These are phyloP conservation scores for Alauda arvensis DNA, from an alignment of 2,797 vertebrate species.

Conservation along the genomic window DNA sequence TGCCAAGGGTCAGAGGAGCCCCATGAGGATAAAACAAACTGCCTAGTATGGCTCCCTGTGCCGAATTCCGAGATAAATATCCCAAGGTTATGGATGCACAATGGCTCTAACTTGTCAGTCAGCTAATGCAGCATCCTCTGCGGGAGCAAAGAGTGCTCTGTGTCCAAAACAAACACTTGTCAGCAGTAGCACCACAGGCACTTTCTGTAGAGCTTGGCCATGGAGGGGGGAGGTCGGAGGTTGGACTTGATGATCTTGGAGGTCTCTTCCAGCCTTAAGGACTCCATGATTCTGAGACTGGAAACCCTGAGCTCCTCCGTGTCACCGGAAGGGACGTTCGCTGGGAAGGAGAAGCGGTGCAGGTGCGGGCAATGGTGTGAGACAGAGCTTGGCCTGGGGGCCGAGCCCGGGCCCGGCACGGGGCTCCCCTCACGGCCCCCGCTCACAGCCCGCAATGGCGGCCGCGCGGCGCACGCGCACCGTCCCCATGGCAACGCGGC, in stretches of 20 bases:
- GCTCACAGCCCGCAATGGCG: neutral
- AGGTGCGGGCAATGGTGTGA: accelerated
- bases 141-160: neutral
- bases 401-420: neutral
- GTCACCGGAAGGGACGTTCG: neutral
- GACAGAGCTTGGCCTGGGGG: accelerated
- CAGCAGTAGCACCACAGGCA: neutral
- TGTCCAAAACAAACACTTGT: neutral
- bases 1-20: neutral
- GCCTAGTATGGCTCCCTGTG: neutral
- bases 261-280: neutral
- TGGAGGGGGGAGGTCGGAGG: no score
- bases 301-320: neutral
- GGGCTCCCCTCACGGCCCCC: neutral
- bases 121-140: neutral
- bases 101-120: neutral
- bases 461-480: neutral
- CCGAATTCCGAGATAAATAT: neutral
- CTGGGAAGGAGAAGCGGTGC: neutral
- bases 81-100: neutral
- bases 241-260: neutral
- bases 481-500: neutral
- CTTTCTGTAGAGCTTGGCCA: neutral
- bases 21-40: neutral
- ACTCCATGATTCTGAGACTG: neutral